Evolutionary conservation across 2,113 vertebrate species (phyloP), one percentile per base, ranked within the genome.

Genomic region (Thymallus thymallus): DNA sequence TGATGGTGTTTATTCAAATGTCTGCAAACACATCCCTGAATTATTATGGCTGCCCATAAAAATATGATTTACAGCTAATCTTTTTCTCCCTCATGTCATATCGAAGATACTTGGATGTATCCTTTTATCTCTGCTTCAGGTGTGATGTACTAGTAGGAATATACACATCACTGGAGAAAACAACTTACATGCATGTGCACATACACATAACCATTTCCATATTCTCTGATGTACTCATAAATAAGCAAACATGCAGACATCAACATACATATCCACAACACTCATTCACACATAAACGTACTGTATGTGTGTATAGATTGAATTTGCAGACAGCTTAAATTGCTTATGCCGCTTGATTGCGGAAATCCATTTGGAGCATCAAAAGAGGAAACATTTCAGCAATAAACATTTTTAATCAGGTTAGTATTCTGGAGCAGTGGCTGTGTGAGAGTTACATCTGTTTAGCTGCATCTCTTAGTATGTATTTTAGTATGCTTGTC

Each of bases 31-130:
- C 77, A 63, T 69, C 48, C 22, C 74, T 81, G 82, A 84, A 76
- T 84, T 80, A 84, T 76, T 24, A 14, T 64, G 66, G 67, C 66
- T 45, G 30, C n/a, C 68, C 65, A 72, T 68, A 69, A 81, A 85
- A 84, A 84, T 74, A 84, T 85, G 20, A 88, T 82, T 87, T 79
- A 82, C 78, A 74, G 72, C 71, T 82, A 80, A 80, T 87, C 67
- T 84, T 67, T 48, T 71, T 30, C 61, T 65, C 63, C 60, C 26
- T 26, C 71, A 74, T 56, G 64, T 75, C 72, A 77, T 72, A 69
- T 76, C 67, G 67, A 71, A 62, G 9, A 56, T 68, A 22, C n/a
- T 76, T 72, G 35, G 64, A 71, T 82, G 71, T 68, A 75, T 80
- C 70, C 66, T 46, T 61, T 60, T 78, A 71, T 71, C 61, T 51